phyloP scores from a whole-genome alignment of 2,888 invertebrate genomes.

The Dryadula phaetusa region DNA sequence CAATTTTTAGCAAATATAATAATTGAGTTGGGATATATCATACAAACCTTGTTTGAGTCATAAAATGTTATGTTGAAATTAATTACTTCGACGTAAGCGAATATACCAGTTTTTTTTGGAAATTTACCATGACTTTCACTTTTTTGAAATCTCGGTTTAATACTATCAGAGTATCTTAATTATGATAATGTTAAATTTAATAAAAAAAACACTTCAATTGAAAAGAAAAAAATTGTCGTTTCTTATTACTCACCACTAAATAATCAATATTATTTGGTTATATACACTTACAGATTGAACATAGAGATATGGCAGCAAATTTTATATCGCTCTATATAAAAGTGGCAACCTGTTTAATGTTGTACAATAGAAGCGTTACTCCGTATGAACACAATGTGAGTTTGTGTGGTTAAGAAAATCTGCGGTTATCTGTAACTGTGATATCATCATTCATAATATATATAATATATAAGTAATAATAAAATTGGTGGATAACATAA shows the following conservation, averaged over 20 bases:
- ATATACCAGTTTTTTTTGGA: constrained; percentile 12
- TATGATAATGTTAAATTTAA: not conserved
- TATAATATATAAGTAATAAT: not conserved
- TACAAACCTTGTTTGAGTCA: constrained; percentile 3
- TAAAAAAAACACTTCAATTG: too few species aligned
- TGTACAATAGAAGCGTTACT: not conserved
- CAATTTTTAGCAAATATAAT: not conserved
- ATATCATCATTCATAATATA: constrained; percentile 6
- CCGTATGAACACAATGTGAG: not conserved
- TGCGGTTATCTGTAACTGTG: constrained; percentile 10
- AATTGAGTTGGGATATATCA: not conserved
- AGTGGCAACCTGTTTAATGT: constrained; percentile 21
- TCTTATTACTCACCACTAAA: not conserved
- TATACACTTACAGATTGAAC: not conserved
- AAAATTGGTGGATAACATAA: not conserved
- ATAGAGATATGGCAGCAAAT: constrained; percentile 1
- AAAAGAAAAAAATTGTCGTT: too few species aligned
- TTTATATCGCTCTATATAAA: constrained; percentile 16
- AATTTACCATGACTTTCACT: constrained; percentile 21
- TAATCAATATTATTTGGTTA: too few species aligned
- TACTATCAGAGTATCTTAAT: constrained; percentile 7
- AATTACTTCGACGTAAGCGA: constrained; percentile 2
- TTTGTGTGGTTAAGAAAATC: constrained; percentile 1
- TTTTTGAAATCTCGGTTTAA: constrained; percentile 17
- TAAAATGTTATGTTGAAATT: constrained; percentile 18